Conservation (phyloP, 1,140 invertebrate species). For the Idris sp. region DNA sequence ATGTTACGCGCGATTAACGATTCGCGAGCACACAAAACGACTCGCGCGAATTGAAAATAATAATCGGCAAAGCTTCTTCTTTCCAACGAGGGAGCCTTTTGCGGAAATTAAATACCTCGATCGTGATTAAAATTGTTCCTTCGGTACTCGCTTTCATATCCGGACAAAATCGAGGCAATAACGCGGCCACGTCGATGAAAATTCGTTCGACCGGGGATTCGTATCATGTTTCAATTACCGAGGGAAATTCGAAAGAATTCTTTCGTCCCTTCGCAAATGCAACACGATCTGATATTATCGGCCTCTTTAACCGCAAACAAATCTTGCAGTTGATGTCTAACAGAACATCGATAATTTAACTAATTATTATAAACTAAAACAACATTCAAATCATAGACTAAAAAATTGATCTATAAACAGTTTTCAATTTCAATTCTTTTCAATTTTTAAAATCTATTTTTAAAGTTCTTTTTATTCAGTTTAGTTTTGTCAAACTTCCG, state of each 20-base stretch:
- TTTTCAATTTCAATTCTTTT: too few relatives aligned
- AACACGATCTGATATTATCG: slow-evolving; percentile 20
- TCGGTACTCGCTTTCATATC: slow-evolving; percentile 52
- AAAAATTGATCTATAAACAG: too few relatives aligned
- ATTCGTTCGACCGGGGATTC: slow-evolving; percentile 46
- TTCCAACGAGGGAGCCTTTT: slow-evolving; percentile 39
- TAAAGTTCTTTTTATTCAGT: too few relatives aligned
- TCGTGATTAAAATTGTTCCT: slow-evolving; percentile 59
- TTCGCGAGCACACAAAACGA: slow-evolving; percentile 17
- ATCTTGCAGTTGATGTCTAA: slow-evolving; percentile 9
- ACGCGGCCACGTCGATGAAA: slow-evolving; percentile 50
- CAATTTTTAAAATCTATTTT: too few relatives aligned
- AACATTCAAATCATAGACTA: too few relatives aligned
- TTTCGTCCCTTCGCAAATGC: slow-evolving; percentile 1
- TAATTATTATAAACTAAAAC: slow-evolving; percentile 14
- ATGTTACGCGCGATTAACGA: slow-evolving; percentile 31
- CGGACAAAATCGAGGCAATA: slow-evolving; percentile 51
- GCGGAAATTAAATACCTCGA: slow-evolving; percentile 59
- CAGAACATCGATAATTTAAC: slow-evolving; percentile 11
- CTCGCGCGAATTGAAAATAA: slow-evolving; percentile 42
- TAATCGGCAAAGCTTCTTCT: slow-evolving; percentile 28
- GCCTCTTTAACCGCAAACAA: slow-evolving; percentile 14
- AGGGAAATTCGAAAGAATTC: slow-evolving; percentile 53
- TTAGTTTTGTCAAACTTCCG: too few relatives aligned
- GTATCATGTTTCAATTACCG: slow-evolving; percentile 58